Conservation (phyloP, 2,113 vertebrate genomes). For the Illadopsis cleaveri region DNA sequence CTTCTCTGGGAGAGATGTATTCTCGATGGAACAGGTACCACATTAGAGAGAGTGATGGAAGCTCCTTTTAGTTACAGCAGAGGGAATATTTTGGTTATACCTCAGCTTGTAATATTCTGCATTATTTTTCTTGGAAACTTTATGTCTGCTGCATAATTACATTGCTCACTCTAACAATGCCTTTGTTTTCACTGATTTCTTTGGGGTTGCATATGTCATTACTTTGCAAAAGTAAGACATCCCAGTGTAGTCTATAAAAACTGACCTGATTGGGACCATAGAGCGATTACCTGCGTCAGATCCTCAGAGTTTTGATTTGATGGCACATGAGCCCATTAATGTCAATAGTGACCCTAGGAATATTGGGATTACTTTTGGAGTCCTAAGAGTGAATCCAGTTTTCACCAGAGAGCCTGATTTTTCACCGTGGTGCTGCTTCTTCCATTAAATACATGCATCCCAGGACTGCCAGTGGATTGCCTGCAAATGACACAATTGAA, state of each 20-base stretch:
- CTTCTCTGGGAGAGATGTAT: not conserved
- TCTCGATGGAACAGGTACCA: not conserved
- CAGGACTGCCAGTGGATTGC: not conserved
- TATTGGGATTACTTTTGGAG: not conserved
- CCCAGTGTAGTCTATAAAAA: not conserved
- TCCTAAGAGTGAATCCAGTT: not conserved
- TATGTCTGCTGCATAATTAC: not conserved
- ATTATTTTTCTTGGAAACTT: conserved; percentile 1
- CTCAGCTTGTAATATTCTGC: not conserved
- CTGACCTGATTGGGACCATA: not conserved
- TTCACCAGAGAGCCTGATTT: not conserved
- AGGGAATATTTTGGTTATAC: not conserved
- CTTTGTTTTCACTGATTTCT: not conserved
- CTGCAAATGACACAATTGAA: not conserved
- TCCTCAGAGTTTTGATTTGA: not conserved
- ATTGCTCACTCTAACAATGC: not conserved
- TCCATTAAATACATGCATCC: not conserved
- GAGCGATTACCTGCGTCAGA: not conserved
- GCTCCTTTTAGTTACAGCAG: not conserved
- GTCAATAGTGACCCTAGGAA: not conserved
- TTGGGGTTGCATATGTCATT: not conserved
- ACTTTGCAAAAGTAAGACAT: not conserved
- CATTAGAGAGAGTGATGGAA: not conserved
- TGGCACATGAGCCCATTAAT: not conserved
- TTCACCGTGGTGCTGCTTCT: not conserved